phyloP scores from a whole-genome alignment of 2,113 vertebrate genomes.

The Puntigrus tetrazona region DNA sequence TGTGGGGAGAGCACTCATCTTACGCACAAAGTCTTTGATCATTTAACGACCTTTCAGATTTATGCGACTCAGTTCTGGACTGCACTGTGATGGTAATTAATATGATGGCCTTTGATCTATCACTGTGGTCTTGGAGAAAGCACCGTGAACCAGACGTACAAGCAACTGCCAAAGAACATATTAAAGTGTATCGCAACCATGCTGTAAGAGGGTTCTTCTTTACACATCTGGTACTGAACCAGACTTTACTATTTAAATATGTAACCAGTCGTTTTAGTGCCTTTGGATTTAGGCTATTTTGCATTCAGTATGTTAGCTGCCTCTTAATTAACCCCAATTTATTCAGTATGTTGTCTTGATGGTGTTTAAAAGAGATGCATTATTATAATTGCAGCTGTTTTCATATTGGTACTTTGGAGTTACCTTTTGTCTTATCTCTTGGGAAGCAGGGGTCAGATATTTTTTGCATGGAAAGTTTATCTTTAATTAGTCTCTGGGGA shows the following conservation, averaged over 20 bases:
- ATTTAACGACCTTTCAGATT: neutral
- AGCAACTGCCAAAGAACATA: conserved; percentile 4
- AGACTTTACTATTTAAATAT: neutral
- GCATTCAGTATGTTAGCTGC: neutral
- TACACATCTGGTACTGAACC: neutral
- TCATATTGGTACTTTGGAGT: too few species aligned
- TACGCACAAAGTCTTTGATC: neutral
- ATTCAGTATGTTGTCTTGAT: neutral
- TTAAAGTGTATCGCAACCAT: neutral
- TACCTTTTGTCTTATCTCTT: too few species aligned
- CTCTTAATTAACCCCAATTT: neutral
- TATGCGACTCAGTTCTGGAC: neutral
- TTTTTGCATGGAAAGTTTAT: neutral
- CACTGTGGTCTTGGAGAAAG: conserved; percentile 21
- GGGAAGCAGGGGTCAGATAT: neutral
- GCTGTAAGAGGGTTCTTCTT: neutral
- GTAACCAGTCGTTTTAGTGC: neutral
- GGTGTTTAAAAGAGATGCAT: neutral
- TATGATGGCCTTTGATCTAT: neutral
- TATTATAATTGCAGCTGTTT: conserved; percentile 19
- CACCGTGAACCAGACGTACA: neutral
- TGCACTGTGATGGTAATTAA: neutral
- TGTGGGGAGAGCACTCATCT: neutral
- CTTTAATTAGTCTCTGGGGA: conserved; percentile 22
- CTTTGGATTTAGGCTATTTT: neutral